phyloP scores from a whole-genome alignment of 2,888 invertebrate genomes.

The Andrena chrysosceles region DNA sequence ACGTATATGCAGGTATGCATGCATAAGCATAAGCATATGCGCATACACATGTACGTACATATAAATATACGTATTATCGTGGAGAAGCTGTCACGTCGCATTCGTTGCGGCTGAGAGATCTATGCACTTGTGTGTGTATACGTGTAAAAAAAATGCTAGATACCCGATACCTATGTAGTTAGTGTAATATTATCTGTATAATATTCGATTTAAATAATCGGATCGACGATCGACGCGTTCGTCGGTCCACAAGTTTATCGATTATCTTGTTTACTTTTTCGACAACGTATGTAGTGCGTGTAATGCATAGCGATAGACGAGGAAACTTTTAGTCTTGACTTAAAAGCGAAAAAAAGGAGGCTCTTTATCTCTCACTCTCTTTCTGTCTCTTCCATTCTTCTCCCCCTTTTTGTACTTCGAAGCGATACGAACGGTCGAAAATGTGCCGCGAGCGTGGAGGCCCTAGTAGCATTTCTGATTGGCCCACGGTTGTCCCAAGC shows the following conservation, averaged over 20 bases:
- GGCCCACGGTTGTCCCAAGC: too few species aligned
- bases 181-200: conserved; percentile 73
- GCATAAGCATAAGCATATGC: neutral
- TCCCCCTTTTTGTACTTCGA: neutral
- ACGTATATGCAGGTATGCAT: conserved; percentile 16
- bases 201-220: conserved; percentile 55
- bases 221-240: conserved; percentile 40
- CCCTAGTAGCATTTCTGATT: too few species aligned
- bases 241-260: conserved; percentile 33
- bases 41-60: conserved; percentile 18
- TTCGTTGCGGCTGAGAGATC: conserved; percentile 27
- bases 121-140: conserved; percentile 63
- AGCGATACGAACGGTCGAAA: conserved; percentile 16
- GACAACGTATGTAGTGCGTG: conserved; percentile 23
- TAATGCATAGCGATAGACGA: conserved; percentile 38
- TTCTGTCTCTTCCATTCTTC: neutral
- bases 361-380: neutral
- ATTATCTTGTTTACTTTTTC: conserved; percentile 43
- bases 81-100: conserved; percentile 26
- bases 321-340: conserved; percentile 14
- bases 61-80: conserved; percentile 30
- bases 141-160: conserved; percentile 66
- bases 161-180: conserved; percentile 68
- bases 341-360: conserved; percentile 2
- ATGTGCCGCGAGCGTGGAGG: conserved; percentile 9